Percentiles rank a stretch among this genome's conserved stretches.
phyloP scores from a whole-genome alignment of 2,888 invertebrate genomes.

The Diarsia mendica region DNA sequence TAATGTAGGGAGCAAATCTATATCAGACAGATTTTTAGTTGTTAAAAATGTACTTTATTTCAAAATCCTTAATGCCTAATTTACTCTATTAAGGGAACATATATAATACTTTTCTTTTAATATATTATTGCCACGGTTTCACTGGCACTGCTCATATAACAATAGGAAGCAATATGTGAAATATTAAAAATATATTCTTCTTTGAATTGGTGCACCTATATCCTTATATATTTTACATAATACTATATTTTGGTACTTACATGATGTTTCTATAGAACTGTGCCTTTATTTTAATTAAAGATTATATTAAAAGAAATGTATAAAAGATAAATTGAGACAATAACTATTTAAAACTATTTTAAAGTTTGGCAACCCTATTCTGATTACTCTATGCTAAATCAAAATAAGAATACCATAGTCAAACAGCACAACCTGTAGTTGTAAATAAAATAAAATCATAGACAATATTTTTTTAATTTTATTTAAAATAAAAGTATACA shows the following conservation, averaged over 20 bases:
- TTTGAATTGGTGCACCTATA: conserved; percentile 81
- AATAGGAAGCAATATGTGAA: conserved; percentile 79
- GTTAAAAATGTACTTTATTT: conserved; percentile 78
- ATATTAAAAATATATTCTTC: conserved; percentile 86
- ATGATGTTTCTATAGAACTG: conserved; percentile 64
- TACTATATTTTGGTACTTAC: conserved; percentile 77
- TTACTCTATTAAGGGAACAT: conserved; percentile 67
- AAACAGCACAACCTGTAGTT: conserved; percentile 16
- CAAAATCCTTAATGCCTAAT: conserved; percentile 77
- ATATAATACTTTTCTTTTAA: conserved; percentile 76
- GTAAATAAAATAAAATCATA: conserved; percentile 61
- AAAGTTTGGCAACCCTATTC: conserved; percentile 68
- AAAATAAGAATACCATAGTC: conserved; percentile 27
- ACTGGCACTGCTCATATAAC: conserved; percentile 73
- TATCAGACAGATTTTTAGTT: conserved; percentile 13
- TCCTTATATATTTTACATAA: conserved; percentile 72
- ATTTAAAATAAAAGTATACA: conserved; percentile 64
- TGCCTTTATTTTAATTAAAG: conserved; percentile 60
- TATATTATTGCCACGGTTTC: conserved; percentile 80
- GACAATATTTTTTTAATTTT: conserved; percentile 56
- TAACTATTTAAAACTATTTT: conserved; percentile 52
- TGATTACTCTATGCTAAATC: conserved; percentile 41
- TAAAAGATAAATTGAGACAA: conserved; percentile 49
- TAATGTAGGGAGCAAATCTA: conserved; percentile 19
- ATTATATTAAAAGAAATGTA: conserved; percentile 55